phyloP scores from a whole-genome alignment of 2,113 vertebrate genomes.

The Charina bottae region DNA sequence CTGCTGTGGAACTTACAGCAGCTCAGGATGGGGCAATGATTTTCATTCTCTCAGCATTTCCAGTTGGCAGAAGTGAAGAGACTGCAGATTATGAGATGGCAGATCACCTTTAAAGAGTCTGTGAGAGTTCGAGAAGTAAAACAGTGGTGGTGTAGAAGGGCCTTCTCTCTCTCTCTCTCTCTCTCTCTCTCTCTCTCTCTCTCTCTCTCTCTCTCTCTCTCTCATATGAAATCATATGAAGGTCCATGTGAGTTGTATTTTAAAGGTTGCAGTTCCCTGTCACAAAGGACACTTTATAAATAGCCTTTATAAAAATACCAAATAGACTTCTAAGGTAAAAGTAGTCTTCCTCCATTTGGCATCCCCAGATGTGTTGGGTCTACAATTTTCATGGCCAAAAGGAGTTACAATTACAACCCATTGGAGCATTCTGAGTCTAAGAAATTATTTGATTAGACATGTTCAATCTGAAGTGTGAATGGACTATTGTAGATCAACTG shows the following conservation, averaged over 20 bases:
- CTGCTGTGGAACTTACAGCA: background rate
- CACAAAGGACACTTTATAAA: background rate
- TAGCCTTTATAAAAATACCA: too few species aligned
- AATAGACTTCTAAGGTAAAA: background rate
- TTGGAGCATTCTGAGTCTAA: background rate
- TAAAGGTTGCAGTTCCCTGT: background rate
- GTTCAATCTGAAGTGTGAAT: background rate
- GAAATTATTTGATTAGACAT: background rate
- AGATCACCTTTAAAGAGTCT: background rate
- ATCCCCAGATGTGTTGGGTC: background rate
- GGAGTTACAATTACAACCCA: background rate
- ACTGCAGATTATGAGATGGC: background rate
- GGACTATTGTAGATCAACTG: background rate
- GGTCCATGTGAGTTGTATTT: background rate
- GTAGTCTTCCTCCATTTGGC: background rate
- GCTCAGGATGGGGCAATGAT: background rate
- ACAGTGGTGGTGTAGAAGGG: background rate
- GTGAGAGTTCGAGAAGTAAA: background rate
- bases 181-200: too few species aligned
- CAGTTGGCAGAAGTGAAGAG: background rate
- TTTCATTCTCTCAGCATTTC: background rate
- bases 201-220: background rate
- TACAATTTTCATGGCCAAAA: background rate
- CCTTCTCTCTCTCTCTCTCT: background rate
- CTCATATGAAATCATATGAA: background rate